Base-by-base conservation (phyloP, 2,797 vertebrate genomes). In the Amphiprion clarkii region DNA sequence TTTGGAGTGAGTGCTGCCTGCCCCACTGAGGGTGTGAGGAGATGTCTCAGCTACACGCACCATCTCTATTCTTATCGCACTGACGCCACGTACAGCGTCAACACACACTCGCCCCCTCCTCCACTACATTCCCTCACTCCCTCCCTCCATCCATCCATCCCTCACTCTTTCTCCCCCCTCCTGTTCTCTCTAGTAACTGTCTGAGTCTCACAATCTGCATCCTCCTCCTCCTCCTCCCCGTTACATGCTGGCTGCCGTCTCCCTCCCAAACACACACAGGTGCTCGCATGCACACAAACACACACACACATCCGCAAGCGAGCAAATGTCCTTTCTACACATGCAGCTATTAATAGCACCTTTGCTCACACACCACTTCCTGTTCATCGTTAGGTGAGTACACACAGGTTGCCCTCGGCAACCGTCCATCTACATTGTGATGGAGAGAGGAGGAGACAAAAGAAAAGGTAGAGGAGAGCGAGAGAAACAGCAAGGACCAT, bases 21-120 rank as follows among this genome's bases (percentile, higher is more conserved):
- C 88, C 90, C 90, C 84, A 85, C 79, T 79, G 88, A 90, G 93
- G 86, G 89, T 90, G 92, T 92, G 92, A 94, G 93, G 93, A 92
- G 91, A 95, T 94, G 94, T 93, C 94, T 95, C 93, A 95, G 93
- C 89, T 92, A 93, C 93, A 93, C 93, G 92, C 93, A 95, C 87
- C 82, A 82, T 90, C 95, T 95, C 95, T 95, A 95, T 95, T 95
- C 94, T 95, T 95, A 94, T 94, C 94, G 19, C 90, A 78, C 89
- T 96, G 95, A 96, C 95, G 95, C 94, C 95, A 95, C 87, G 87
- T 87, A 91, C 93, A 89, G 91, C 95, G 95, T 96, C 95, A 95
- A 92, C 90, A 93, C 93, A 91, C 91, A 80, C 84, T 92, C 89
- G 56, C 93, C 92, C 89, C 94, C 93, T 92, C 93, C 93, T 92